A percentile compares a stretch with the other conserved stretches of the same genome.
phyloP scores from a whole-genome alignment of 2,888 invertebrate species.

The Polydesmus complanatus region DNA sequence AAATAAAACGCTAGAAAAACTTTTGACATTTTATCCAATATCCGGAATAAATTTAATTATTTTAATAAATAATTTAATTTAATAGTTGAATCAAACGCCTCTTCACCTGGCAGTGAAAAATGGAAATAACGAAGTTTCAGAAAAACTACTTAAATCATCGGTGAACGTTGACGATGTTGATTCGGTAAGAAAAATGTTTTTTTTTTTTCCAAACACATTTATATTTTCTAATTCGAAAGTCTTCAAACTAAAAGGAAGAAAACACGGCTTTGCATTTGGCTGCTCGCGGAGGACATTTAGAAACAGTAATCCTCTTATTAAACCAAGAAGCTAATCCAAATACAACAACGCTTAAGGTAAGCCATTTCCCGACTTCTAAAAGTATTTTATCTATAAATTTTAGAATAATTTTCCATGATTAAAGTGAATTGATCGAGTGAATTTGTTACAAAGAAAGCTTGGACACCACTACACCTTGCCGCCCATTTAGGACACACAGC shows the following conservation, averaged over 20 bases:
- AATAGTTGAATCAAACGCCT: constrained; percentile 47
- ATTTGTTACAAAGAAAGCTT: constrained; percentile 32
- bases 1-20: not conserved
- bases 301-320: constrained; percentile 53
- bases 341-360: not conserved
- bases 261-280: constrained; percentile 54
- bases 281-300: constrained; percentile 60
- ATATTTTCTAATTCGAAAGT: not conserved
- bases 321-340: constrained; percentile 52
- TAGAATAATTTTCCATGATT: not conserved
- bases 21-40: no score
- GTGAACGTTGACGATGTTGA: constrained; percentile 4
- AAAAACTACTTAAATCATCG: constrained; percentile 34
- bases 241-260: constrained; percentile 22
- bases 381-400: not conserved
- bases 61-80: not conserved
- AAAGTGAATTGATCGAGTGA: constrained; percentile 18
- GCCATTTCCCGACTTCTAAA: not conserved
- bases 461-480: constrained; percentile 31
- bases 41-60: no score
- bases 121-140: constrained; percentile 48
- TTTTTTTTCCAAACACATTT: no score
- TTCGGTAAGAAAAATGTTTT: not conserved
- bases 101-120: constrained; percentile 55
- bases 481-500: constrained; percentile 28